phyloP scores from a whole-genome alignment of 2,113 vertebrate genomes.

The Otis tarda region DNA sequence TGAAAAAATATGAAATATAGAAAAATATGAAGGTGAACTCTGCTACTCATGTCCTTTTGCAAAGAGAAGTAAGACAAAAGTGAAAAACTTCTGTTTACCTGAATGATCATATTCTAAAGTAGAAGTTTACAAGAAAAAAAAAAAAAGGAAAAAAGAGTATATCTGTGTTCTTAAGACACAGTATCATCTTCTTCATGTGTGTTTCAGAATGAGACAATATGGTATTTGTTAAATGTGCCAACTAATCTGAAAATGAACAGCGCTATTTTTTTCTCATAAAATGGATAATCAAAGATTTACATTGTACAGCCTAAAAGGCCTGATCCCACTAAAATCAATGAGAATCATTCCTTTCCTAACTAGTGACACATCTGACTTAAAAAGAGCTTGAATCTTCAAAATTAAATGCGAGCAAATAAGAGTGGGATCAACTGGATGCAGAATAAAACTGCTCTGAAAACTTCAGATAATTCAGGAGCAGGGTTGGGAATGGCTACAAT shows the following conservation, averaged over 20 bases:
- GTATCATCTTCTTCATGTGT: not conserved
- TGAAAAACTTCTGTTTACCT: not conserved
- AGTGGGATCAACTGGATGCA: not conserved
- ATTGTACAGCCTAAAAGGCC: not conserved
- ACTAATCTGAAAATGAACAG: not conserved
- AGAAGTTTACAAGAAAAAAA: not conserved
- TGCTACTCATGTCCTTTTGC: not conserved
- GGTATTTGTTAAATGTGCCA: not conserved
- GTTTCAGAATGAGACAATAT: not conserved
- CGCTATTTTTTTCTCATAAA: not conserved
- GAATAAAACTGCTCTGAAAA: not conserved
- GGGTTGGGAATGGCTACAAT: not conserved
- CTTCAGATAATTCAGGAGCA: not conserved
- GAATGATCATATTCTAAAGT: not conserved
- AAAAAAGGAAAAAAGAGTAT: accelerated
- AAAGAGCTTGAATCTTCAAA: not conserved
- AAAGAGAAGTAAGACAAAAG: not conserved
- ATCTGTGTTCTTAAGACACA: not conserved
- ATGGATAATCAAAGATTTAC: not conserved
- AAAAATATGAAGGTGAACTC: not conserved
- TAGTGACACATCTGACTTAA: not conserved
- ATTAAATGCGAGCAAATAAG: not conserved
- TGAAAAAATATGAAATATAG: not conserved
- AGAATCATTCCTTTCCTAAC: not conserved
- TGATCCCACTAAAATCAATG: not conserved